These are phyloP conservation scores for Periplaneta americana DNA, from an alignment of 1,140 invertebrate species.

Conservation along the genomic window DNA sequence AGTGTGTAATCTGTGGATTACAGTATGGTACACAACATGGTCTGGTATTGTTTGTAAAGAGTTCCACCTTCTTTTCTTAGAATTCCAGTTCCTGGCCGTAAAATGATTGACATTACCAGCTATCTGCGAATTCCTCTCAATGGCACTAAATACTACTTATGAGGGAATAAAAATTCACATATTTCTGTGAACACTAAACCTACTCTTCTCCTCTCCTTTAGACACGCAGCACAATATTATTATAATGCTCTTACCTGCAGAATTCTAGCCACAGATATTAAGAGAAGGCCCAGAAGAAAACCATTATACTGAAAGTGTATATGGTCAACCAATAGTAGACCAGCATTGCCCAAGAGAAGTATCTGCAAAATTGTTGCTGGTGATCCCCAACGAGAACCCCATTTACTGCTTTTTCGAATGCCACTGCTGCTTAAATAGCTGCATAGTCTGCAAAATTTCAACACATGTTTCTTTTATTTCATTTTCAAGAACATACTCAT, in stretches of 20 bases:
- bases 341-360: slow-evolving; percentile 75
- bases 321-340: slow-evolving; percentile 91
- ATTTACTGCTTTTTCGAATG: slow-evolving; percentile 30
- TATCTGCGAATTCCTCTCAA: no score
- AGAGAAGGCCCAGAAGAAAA: slow-evolving; percentile 85
- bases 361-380: slow-evolving; percentile 36
- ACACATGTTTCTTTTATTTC: not conserved
- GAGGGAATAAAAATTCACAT: no score
- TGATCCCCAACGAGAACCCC: slow-evolving; percentile 29
- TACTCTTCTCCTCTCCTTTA: no score
- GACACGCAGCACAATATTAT: not conserved
- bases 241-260: slow-evolving; percentile 37
- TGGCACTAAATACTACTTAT: no score
- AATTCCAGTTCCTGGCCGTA: no score
- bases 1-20: no score
- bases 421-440: slow-evolving; percentile 25
- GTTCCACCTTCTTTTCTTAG: no score
- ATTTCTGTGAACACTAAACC: no score
- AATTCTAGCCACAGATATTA: slow-evolving; percentile 76
- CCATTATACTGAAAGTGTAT: slow-evolving; percentile 99
- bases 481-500: not conserved
- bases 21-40: no score
- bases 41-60: no score
- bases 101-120: no score
- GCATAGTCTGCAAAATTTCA: slow-evolving; percentile 29